These are phyloP conservation scores for Drosophila phalerata DNA, from an alignment of 2,888 invertebrate genomes.

Conservation along the genomic window DNA sequence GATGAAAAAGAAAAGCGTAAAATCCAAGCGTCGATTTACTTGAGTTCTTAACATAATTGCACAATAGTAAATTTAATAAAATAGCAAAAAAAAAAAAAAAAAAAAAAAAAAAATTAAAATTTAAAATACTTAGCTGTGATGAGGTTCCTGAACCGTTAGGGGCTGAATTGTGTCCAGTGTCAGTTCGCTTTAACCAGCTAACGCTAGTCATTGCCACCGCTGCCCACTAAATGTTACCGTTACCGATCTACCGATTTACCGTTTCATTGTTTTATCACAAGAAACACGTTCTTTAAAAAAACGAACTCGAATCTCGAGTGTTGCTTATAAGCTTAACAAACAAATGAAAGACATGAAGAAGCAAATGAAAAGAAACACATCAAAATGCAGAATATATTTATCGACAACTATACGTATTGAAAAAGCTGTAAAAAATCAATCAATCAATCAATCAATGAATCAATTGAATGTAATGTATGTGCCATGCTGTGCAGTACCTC, in stretches of 20 bases:
- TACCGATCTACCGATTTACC: slow-evolving; percentile 44
- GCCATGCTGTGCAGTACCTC: slow-evolving; percentile 86
- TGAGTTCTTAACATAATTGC: slow-evolving; percentile 23
- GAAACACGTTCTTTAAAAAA: slow-evolving; percentile 33
- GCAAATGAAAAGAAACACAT: slow-evolving; percentile 45
- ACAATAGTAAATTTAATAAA: slow-evolving; percentile 5
- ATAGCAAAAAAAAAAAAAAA: not conserved
- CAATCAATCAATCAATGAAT: slow-evolving; percentile 27
- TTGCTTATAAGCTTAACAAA: slow-evolving; percentile 63
- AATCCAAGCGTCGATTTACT: slow-evolving; percentile 75
- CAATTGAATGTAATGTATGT: slow-evolving; percentile 67
- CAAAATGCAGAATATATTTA: slow-evolving; percentile 29
- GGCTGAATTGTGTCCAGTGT: slow-evolving; percentile 26
- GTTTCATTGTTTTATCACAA: slow-evolving; percentile 36
- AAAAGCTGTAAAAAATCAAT: slow-evolving; percentile 15
- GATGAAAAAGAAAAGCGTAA: slow-evolving; percentile 28
- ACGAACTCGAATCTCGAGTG: slow-evolving; percentile 13
- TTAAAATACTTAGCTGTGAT: slow-evolving; percentile 7
- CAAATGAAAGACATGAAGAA: slow-evolving; percentile 63
- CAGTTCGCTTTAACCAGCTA: slow-evolving; percentile 63
- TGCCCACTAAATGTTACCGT: slow-evolving; percentile 74
- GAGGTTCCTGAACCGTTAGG: slow-evolving; percentile 20
- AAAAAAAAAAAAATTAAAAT: slow-evolving; percentile 3
- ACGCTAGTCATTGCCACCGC: slow-evolving; percentile 60
- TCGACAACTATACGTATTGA: slow-evolving; percentile 7